These are phyloP conservation scores for Andrena camellia DNA, from an alignment of 2,888 invertebrate species.

Conservation along the genomic window DNA sequence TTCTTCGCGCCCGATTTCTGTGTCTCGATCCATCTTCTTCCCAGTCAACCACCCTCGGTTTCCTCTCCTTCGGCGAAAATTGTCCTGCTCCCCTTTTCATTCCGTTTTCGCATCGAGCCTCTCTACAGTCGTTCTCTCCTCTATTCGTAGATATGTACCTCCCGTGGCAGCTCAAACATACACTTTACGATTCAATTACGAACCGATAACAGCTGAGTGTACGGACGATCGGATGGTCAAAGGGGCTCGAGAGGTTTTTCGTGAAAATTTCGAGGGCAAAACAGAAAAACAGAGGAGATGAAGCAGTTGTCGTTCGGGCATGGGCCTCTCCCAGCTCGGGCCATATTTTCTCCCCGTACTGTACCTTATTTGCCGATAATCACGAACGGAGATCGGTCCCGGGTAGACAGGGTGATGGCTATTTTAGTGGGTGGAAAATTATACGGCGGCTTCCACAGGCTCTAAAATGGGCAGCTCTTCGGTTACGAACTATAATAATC, in stretches of 20 bases:
- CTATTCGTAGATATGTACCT: not conserved
- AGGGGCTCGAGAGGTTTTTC: not conserved
- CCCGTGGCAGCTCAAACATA: too few species aligned
- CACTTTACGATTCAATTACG: too few species aligned
- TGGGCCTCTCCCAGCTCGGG: not conserved
- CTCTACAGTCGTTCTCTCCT: constrained; percentile 40
- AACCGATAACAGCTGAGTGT: too few species aligned
- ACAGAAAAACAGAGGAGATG: not conserved
- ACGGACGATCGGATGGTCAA: not conserved
- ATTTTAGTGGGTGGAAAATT: constrained; percentile 85
- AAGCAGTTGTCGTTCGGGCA: not conserved
- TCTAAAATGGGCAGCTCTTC: constrained; percentile 85
- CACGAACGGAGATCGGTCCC: constrained; percentile 79
- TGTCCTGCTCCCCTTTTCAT: constrained; percentile 10
- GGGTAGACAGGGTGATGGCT: constrained; percentile 81
- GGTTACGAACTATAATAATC: constrained; percentile 85
- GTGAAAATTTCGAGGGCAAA: not conserved
- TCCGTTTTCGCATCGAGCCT: constrained; percentile 10
- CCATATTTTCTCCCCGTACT: constrained; percentile 76
- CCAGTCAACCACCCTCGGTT: not conserved
- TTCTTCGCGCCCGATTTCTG: constrained; percentile 5
- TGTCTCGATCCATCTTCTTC: constrained; percentile 2
- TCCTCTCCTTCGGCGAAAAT: not conserved
- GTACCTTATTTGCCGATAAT: constrained; percentile 85
- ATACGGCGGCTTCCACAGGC: constrained; percentile 84